Percentiles rank a stretch among this genome's conserved stretches.
Evolutionary conservation across 2,113 vertebrate species (phyloP).

Genomic region (Nesogale talazaci): DNA sequence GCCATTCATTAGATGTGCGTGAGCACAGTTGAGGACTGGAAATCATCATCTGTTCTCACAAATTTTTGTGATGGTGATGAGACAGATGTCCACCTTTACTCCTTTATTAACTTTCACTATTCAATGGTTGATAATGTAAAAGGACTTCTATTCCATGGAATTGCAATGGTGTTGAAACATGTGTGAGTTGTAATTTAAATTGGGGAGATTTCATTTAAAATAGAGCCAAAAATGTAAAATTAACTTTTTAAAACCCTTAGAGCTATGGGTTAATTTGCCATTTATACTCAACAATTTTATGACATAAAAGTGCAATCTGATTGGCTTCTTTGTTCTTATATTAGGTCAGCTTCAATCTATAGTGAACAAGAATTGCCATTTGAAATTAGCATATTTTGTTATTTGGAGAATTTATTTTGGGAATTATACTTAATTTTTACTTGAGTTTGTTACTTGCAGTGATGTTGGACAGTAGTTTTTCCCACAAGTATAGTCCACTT

Average conservation of each 20-base stretch:
- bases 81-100: background rate
- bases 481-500: no score
- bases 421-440: constrained; percentile 10
- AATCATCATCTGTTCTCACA: background rate
- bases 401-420: constrained; percentile 37
- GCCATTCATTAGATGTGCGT: background rate
- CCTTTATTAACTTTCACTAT: background rate
- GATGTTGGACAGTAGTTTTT: background rate
- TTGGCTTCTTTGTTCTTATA: constrained; percentile 28
- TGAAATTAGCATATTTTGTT: constrained; percentile 17
- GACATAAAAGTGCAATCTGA: background rate
- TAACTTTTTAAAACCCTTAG: no score
- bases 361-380: background rate
- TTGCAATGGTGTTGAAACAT: background rate
- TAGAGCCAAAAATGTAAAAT: no score
- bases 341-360: background rate
- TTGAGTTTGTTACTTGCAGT: background rate
- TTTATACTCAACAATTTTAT: background rate
- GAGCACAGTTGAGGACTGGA: background rate
- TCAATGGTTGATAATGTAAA: constrained; percentile 50
- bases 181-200: constrained; percentile 41
- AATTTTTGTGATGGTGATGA: background rate
- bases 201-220: constrained; percentile 33
- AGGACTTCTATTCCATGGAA: background rate
- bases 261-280: background rate